Conservation (phyloP, 2,888 invertebrate species). For the Phorcus lineatus region DNA sequence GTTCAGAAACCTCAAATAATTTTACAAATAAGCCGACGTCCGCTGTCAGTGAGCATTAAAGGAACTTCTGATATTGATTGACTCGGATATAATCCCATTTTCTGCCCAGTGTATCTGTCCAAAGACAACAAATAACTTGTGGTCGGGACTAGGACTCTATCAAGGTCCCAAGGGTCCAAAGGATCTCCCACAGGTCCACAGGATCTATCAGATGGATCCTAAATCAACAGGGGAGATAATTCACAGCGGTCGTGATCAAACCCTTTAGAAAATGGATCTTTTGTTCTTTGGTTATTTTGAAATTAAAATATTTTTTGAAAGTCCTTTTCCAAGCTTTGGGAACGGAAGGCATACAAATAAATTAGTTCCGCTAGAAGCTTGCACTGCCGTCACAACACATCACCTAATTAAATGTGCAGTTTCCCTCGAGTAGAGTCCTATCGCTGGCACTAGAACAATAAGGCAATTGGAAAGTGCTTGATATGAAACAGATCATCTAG, state of each 20-base stretch:
- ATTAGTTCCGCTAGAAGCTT: not conserved
- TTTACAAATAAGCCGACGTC: not conserved
- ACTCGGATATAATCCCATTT: not conserved
- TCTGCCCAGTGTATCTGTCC: not conserved
- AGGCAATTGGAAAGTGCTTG: conserved; percentile 11
- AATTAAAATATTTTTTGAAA: not conserved
- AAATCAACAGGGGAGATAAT: not conserved
- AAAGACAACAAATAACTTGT: conserved; percentile 10
- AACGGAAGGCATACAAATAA: conserved; percentile 11
- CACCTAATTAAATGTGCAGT: conserved; percentile 13
- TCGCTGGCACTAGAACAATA: not conserved
- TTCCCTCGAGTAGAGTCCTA: not conserved
- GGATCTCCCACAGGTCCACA: not conserved
- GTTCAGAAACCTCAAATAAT: not conserved
- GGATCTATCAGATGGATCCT: not conserved
- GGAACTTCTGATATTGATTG: not conserved
- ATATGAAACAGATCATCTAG: conserved; percentile 2
- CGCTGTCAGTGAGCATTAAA: not conserved
- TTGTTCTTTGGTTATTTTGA: conserved; percentile 6
- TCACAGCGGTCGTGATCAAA: not conserved
- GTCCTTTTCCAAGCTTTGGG: not conserved
- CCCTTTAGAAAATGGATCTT: not conserved
- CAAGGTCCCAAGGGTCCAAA: not conserved
- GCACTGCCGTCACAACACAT: not conserved
- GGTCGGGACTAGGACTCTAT: not conserved